Base-by-base conservation (phyloP, 2,113 vertebrate genomes). In the Lucifuga dentata region DNA sequence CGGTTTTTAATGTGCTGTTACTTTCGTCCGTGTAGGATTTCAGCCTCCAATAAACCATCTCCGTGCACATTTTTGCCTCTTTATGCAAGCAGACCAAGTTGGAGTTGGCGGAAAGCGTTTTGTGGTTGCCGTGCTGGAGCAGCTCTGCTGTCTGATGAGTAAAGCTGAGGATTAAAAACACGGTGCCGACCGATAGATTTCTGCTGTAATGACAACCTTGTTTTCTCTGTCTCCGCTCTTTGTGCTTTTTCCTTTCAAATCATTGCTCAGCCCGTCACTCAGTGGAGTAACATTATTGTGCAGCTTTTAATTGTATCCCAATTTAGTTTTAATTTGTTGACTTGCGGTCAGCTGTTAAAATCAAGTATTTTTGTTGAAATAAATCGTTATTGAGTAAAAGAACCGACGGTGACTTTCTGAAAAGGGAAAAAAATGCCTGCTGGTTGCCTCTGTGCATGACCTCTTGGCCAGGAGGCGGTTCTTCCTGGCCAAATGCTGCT, bases 371-470 rank as follows among this genome's bases (percentile, higher is more conserved):
- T 57, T 84, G 52, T 79, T 78, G 21, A 80, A 89, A 80, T 69
- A 69, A 87, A 73, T 53, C 44, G 70, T 50, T 64, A 57, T 73
- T 64, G 73, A 78, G 56, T 21, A 59, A 74, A 83, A 74, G 70
- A 83, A 75, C 76, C 39, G 65, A 78, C 11, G 52, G 76, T 71
- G 63, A 82, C 78, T 83, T 88, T 89, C 73, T 77, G 61, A 84
- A 89, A 90, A 81, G 70, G 81, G 80, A 75, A 85, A 77, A 13
- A 72, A 83, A 78, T 76, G 77, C 89, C 88, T 90, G 85, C 83
- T 86, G 87, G 90, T 90, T 89, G 87, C 88, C 89, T 90, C 67
- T 83, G 82, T 84, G 86, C 89, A 91, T 90, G 89, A 89, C 84
- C 76, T 91, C 83, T 67, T 87, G 86, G 78, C 80, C 60, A 26